Conservation (phyloP, 2,113 vertebrate species). For the Neogale vison region DNA sequence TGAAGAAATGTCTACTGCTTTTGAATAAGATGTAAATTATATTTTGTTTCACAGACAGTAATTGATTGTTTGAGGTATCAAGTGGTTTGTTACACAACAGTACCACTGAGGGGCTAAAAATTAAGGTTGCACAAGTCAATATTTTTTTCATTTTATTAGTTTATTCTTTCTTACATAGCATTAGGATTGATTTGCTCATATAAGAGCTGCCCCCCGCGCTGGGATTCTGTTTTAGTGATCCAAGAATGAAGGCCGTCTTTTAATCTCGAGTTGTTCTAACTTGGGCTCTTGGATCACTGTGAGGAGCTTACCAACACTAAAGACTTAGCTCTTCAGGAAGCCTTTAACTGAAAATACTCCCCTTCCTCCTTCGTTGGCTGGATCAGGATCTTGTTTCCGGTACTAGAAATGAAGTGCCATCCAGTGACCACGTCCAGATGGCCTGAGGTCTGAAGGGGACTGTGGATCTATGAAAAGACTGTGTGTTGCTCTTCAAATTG, state of each 20-base stretch:
- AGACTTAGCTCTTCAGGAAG: neutral
- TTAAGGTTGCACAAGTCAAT: neutral
- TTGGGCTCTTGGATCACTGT: neutral
- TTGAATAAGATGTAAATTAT: constrained; percentile 5
- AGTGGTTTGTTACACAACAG: neutral
- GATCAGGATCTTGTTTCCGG: neutral
- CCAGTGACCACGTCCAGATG: neutral
- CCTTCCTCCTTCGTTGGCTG: neutral
- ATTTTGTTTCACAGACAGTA: neutral
- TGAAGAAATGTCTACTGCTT: neutral
- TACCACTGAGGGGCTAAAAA: neutral
- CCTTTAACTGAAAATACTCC: neutral
- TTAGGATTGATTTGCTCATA: neutral
- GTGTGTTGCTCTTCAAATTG: neutral
- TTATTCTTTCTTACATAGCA: neutral
- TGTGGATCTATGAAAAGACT: neutral
- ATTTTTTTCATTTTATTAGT: neutral
- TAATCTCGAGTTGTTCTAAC: neutral
- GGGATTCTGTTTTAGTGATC: neutral
- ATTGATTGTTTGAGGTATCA: neutral
- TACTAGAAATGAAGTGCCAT: neutral
- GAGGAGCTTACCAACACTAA: neutral
- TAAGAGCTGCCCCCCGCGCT: neutral
- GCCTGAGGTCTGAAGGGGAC: neutral
- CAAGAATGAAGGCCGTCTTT: neutral